Conservation (phyloP, 2,888 invertebrate genomes). For the Epicampocera succincta region DNA sequence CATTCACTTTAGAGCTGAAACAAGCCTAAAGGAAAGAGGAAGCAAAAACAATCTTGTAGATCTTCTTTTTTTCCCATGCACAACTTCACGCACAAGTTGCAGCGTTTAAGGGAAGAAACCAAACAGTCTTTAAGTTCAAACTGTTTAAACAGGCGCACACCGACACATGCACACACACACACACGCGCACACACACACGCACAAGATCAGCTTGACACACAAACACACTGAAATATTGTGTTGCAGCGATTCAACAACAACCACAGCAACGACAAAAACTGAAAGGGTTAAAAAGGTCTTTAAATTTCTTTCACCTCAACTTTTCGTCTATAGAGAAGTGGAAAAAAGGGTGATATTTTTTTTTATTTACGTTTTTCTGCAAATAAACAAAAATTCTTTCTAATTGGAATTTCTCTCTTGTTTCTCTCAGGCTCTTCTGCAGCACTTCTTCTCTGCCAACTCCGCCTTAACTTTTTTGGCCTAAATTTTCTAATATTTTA, state of each 20-base stretch:
- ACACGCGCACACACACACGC: not conserved
- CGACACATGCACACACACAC: not conserved
- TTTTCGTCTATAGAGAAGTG: not conserved
- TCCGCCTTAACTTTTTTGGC: conserved; percentile 58
- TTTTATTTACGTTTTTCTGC: not conserved
- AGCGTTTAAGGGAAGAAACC: conserved; percentile 70
- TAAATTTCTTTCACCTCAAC: conserved; percentile 16
- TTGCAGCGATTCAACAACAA: not conserved
- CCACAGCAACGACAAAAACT: not conserved
- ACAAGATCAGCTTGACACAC: conserved; percentile 26
- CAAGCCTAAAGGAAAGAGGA: conserved; percentile 50
- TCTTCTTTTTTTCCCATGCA: conserved; percentile 61
- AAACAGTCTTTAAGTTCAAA: conserved; percentile 70
- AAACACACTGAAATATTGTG: not conserved
- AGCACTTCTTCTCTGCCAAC: conserved; percentile 27
- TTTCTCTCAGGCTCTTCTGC: not conserved
- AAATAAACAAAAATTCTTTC: conserved; percentile 35
- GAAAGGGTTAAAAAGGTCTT: conserved; percentile 60
- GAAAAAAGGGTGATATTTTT: conserved; percentile 53
- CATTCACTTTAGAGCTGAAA: not conserved
- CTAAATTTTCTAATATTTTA: not conserved
- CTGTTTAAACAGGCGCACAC: conserved; percentile 65
- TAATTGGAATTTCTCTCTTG: conserved; percentile 53
- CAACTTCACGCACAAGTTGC: not conserved
- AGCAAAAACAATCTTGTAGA: conserved; percentile 70